Base-by-base conservation (phyloP, 2,113 vertebrate species). In the Dolichotis patagonum region DNA sequence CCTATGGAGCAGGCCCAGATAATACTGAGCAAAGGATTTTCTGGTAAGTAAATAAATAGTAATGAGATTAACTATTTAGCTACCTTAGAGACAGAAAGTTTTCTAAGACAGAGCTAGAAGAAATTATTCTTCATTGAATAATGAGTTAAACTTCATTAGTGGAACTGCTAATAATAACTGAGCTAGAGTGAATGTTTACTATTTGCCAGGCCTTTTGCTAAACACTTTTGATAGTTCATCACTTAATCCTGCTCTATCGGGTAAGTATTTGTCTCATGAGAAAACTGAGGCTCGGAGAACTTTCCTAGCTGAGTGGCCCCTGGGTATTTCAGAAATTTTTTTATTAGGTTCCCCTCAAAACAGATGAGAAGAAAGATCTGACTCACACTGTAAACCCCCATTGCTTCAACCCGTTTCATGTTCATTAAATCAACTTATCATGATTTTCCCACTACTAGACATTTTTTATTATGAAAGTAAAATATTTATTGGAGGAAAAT, bases 401-500 rank as follows among this genome's bases (percentile, higher is more conserved):
- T 43, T n/a, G 6, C 58, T 84, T 94, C 43, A 77, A 41, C 52
- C 88, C 43, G 41, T 38, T 90, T 38, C n/a, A 30, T 32, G 28
- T 90, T 88, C 38, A 83, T 91, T 96, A 92, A 88, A 78, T 90
- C 95, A 95, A 94, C 35, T 38, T 88, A 84, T 35, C 35, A 8
- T 56, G 86, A 97, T 92, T 90, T 96, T 17, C 58, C 71, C 41
- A 92, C 85, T 92, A 46, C 35, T 88, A 28, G 65, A 86, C 54
- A 65, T 84, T 85, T 96, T 86, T 96, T 95, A 97, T 83, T 92
- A 91, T 69, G 62, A 95, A 83, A 94, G 88, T 97, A 95, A 97
- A 97, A 92, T 96, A 83, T 96, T 97, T 96, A 95, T 94, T 97
- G 94, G 63, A 90, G 60, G 83, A 95, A 97, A 96, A 94, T 90